Conservation (phyloP, 2,888 invertebrate species). For the Argyresthia albistria region DNA sequence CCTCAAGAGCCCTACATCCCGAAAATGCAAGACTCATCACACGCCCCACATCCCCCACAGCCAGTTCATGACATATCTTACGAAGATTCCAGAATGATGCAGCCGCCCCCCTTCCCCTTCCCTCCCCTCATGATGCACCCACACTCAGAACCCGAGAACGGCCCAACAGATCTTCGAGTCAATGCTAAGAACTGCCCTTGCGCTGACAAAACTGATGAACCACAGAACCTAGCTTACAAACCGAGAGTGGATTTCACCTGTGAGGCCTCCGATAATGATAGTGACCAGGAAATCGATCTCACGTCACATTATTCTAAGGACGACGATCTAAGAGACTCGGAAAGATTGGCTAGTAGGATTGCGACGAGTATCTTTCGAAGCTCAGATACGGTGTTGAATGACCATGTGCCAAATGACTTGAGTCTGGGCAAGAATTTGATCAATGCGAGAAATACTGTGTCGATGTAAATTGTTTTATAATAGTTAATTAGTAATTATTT, state of each 20-base stretch:
- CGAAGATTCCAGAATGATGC: conserved; percentile 48
- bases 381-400: conserved; percentile 50
- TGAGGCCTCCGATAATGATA: conserved; percentile 54
- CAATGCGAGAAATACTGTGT: neutral
- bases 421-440: conserved; percentile 27
- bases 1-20: conserved; percentile 41
- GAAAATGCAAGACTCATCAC: conserved; percentile 30
- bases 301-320: conserved; percentile 64
- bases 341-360: conserved; percentile 51
- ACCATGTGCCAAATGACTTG: conserved; percentile 62
- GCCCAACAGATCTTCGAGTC: conserved; percentile 55
- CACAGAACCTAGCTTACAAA: conserved; percentile 53
- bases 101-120: conserved; percentile 41
- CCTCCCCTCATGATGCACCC: conserved; percentile 45
- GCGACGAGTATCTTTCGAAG: conserved; percentile 59
- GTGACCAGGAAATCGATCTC: conserved; percentile 63
- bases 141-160: conserved; percentile 39
- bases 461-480: conserved; percentile 3
- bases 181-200: conserved; percentile 41
- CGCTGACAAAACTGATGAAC: conserved; percentile 33
- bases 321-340: conserved; percentile 57
- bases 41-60: conserved; percentile 23
- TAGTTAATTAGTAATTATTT: too few relatives aligned
- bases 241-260: conserved; percentile 26
- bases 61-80: conserved; percentile 32